These are phyloP conservation scores for Ypsolopha sequella DNA, from an alignment of 2,888 invertebrate species.

Conservation along the genomic window DNA sequence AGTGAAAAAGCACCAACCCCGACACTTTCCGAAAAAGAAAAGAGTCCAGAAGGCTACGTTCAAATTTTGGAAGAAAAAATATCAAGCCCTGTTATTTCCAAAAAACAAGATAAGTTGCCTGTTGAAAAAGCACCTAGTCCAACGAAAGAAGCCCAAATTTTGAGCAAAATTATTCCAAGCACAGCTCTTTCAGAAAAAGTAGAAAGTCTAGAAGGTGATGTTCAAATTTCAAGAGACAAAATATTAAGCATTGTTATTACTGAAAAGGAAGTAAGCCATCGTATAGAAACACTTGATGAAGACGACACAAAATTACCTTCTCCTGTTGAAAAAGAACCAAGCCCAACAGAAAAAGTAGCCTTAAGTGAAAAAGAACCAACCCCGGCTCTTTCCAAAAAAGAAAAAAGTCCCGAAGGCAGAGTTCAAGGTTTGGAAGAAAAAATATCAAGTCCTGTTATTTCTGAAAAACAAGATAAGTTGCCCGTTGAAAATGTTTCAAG, in stretches of 20 bases:
- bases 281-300: no score
- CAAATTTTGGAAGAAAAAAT: background rate
- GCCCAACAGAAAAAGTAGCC: no score
- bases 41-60: no score
- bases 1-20: slow-evolving; percentile 7
- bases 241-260: background rate
- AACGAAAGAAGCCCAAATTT: background rate
- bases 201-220: background rate
- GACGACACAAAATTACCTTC: no score
- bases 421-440: slow-evolving; percentile 3
- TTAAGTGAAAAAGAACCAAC: background rate
- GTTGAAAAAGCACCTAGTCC: slow-evolving; percentile 3
- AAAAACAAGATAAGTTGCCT: slow-evolving; percentile 5
- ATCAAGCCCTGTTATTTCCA: slow-evolving; percentile 5
- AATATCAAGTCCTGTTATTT: background rate
- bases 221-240: no score
- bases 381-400: background rate
- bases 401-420: slow-evolving; percentile 1
- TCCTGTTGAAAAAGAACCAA: no score
- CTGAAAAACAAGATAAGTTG: background rate
- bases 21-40: background rate
- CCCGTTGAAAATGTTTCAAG: slow-evolving; percentile 10
- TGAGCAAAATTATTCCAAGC: background rate
- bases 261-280: background rate
- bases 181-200: slow-evolving; percentile 1